These are phyloP conservation scores for Tadarida brasiliensis DNA, from an alignment of 2,797 vertebrate species.

Conservation along the genomic window DNA sequence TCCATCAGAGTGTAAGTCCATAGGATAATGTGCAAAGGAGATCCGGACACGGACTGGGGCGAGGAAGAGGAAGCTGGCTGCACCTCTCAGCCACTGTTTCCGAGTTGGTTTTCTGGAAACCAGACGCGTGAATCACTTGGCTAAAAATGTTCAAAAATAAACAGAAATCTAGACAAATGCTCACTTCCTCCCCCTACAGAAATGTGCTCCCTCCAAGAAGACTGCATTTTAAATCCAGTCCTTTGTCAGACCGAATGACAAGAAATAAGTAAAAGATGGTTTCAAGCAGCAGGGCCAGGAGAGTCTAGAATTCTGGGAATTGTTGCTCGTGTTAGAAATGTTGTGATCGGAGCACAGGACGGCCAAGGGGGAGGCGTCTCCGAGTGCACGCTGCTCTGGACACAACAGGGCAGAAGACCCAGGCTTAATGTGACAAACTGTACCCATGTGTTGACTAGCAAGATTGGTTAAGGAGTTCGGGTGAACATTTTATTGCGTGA, in stretches of 20 bases:
- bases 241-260: neutral
- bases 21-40: accelerated
- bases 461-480: neutral
- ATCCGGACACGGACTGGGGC: accelerated
- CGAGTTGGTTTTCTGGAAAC: neutral
- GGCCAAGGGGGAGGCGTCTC: neutral
- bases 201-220: neutral
- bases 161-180: neutral
- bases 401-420: neutral
- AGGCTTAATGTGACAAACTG: accelerated
- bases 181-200: neutral
- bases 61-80: neutral
- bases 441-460: accelerated
- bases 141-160: neutral
- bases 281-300: neutral
- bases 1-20: accelerated
- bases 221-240: neutral
- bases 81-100: neutral
- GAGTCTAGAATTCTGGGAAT: neutral
- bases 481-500: neutral
- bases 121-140: neutral
- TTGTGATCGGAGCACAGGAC: neutral
- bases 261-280: neutral
- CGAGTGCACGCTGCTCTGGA: accelerated
- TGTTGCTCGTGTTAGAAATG: neutral